phyloP scores from a whole-genome alignment of 2,113 vertebrate genomes.

The Bos taurus region DNA sequence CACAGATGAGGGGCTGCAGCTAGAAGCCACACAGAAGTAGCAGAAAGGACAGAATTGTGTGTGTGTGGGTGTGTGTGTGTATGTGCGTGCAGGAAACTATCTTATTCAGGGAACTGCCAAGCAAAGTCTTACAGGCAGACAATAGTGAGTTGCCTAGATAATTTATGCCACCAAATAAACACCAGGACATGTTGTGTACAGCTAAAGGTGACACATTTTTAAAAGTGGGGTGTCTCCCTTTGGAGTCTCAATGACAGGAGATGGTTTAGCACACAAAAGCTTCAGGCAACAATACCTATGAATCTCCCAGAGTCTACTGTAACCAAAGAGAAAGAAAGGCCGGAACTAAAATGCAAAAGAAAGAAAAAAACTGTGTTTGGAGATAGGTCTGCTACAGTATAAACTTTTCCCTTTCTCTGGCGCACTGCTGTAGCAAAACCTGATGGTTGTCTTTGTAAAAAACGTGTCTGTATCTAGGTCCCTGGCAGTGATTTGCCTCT shows the following conservation, averaged over 20 bases:
- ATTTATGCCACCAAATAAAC: conserved; percentile 25
- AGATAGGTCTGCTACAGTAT: conserved; percentile 69
- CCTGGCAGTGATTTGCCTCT: conserved; percentile 87
- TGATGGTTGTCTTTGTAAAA: conserved; percentile 84
- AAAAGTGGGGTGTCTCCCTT: conserved; percentile 23
- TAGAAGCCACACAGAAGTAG: neutral
- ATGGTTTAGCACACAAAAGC: conserved; percentile 52
- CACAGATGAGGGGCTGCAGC: neutral
- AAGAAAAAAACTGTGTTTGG: conserved; percentile 62
- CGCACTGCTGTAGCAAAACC: conserved; percentile 82
- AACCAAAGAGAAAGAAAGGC: conserved; percentile 61
- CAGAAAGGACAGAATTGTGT: neutral
- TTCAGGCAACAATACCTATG: conserved; percentile 6
- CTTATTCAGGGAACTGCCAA: neutral
- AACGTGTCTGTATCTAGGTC: conserved; percentile 88
- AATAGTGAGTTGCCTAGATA: neutral
- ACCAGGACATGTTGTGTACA: neutral
- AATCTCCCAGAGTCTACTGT: neutral
- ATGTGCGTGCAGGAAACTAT: neutral
- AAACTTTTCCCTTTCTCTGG: conserved; percentile 77
- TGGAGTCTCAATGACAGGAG: conserved; percentile 57
- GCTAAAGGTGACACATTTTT: conserved; percentile 15
- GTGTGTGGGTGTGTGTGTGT: neutral
- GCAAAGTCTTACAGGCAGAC: neutral
- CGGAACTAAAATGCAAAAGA: conserved; percentile 74